Conservation (phyloP, 1,140 invertebrate species). For the Sminthurides bifidus region DNA sequence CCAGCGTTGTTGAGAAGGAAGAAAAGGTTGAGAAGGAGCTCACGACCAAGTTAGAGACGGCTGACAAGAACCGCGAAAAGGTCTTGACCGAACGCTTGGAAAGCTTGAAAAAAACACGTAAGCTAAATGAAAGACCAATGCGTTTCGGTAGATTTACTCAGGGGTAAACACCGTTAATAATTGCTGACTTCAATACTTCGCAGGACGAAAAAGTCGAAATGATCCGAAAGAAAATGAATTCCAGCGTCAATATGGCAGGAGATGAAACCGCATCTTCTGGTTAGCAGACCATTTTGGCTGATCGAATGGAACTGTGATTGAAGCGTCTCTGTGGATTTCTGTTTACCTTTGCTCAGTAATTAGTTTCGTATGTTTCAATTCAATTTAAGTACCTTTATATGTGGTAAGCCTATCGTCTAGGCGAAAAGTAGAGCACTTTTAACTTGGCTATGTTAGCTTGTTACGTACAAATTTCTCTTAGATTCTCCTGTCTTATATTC, state of each 20-base stretch:
- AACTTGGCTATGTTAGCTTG: no score
- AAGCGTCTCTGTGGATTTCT: background rate
- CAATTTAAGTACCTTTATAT: background rate
- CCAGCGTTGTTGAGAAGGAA: slow-evolving; percentile 47
- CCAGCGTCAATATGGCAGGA: background rate
- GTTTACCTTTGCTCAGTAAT: background rate
- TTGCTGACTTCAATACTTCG: slow-evolving; percentile 15
- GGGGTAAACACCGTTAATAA: slow-evolving; percentile 19
- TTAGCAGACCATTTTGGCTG: background rate
- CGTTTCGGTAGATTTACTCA: slow-evolving; percentile 5
- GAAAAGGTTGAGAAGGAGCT: slow-evolving; percentile 55
- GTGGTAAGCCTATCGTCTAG: background rate
- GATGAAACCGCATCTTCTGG: slow-evolving; percentile 8
- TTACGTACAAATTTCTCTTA: background rate
- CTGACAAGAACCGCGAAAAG: slow-evolving; percentile 63
- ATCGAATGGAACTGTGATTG: background rate
- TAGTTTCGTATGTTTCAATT: background rate
- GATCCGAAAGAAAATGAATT: slow-evolving; percentile 20
- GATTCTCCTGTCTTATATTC: background rate
- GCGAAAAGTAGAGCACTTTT: no score
- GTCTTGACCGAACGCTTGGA: slow-evolving; percentile 68
- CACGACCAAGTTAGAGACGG: slow-evolving; percentile 56
- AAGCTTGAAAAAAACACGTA: slow-evolving; percentile 64
- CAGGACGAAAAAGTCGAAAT: slow-evolving; percentile 29
- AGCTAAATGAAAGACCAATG: slow-evolving; percentile 5